These are phyloP conservation scores for Chrysolina oricalcia DNA, from an alignment of 2,888 invertebrate species.

Conservation along the genomic window DNA sequence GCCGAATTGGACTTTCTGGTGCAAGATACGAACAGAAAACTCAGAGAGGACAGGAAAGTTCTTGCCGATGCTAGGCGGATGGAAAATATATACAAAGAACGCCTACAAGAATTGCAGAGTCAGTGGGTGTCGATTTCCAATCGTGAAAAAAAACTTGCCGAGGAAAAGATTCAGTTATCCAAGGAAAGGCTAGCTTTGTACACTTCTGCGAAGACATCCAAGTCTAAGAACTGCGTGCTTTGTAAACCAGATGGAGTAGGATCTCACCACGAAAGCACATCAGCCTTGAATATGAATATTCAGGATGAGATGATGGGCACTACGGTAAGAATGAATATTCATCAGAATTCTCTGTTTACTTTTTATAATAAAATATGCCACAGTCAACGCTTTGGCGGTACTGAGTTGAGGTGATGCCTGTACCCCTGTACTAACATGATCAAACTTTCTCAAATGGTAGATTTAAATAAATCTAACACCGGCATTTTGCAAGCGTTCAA, in stretches of 20 bases:
- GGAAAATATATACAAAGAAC: slow-evolving; percentile 73
- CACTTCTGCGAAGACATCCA: slow-evolving; percentile 72
- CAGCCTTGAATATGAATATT: slow-evolving; percentile 27
- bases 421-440: too few species aligned
- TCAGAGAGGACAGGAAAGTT: slow-evolving; percentile 74
- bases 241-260: slow-evolving; percentile 61
- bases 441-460: too few species aligned
- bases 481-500: too few species aligned
- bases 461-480: too few species aligned
- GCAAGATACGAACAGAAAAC: slow-evolving; percentile 73
- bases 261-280: slow-evolving; percentile 25
- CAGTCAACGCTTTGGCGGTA: too few species aligned
- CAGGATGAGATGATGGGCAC: slow-evolving; percentile 35
- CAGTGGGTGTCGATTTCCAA: slow-evolving; percentile 74
- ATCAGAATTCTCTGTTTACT: not conserved
- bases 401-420: too few species aligned
- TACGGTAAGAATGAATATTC: slow-evolving; percentile 36
- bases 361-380: too few species aligned
- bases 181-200: slow-evolving; percentile 76
- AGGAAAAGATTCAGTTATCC: slow-evolving; percentile 76
- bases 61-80: slow-evolving; percentile 69
- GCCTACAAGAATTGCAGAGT: slow-evolving; percentile 75
- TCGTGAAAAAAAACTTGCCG: slow-evolving; percentile 77
- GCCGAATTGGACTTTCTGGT: slow-evolving; percentile 64
- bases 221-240: slow-evolving; percentile 65